Base-by-base conservation (phyloP, 2,888 invertebrate genomes). In the Cyrtodaria siliqua region DNA sequence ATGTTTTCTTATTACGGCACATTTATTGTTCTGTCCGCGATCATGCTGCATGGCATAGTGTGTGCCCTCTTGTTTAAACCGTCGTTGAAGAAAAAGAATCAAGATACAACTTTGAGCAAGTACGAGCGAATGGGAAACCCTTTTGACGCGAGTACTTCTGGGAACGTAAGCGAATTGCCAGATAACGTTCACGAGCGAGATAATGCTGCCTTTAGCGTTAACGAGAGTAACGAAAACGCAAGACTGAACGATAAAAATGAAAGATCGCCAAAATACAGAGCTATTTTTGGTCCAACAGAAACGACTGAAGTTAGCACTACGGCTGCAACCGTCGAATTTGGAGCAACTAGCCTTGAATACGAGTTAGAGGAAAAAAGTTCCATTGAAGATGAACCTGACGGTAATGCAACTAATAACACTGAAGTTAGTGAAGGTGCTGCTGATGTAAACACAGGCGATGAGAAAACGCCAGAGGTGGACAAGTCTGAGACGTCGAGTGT, bases 31-130 rank as follows among this genome's bases (percentile, higher is more conserved):
- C 44, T 63, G 14, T 62, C 63, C 24, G 71, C 52, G 14, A 50
- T 63, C 16, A 27, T 71, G 24, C 27, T 63, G 8, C 56, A 71
- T 59, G 24, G 57, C 14, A 33, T 63, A 18, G 59, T 64, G 6
- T 63, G 63, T 33, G 63, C 57, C 9, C 20, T 71, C 3, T 40
- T 71, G 16, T 71, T 64, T 27, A 63, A 57, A 64, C 71, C 71
- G 23, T 26, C 56, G 16, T 14, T 9, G 4, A 44, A 44, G n/a
- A 53, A 56, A 8, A 52, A 29, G 29, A 62, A 49, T 9, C 18
- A 23, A 16, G 64, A 53, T 14, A 50, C 24, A 26, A 20, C 53
- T 16, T 38, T 27, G n/a, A 29, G 38, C 18, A 67, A 47, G 16
- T 57, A 57, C 18, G 26, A 49, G 24, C 66, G 49, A 24, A 67